Base-by-base conservation (phyloP, 2,888 invertebrate genomes). In the Lampropteryx suffumata region DNA sequence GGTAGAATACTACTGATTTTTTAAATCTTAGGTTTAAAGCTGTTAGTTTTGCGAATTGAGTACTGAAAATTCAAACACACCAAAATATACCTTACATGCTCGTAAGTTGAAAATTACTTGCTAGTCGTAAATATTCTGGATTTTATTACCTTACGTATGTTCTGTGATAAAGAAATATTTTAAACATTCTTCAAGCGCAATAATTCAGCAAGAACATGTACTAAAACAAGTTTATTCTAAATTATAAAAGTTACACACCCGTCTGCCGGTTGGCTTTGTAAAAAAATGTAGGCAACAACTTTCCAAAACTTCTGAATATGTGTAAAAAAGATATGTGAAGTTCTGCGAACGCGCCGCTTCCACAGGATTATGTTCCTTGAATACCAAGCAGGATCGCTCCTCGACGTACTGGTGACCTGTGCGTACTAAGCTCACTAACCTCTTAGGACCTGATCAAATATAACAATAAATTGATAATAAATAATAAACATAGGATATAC, bases 251-350 rank as follows among this genome's bases (percentile, higher is more conserved):
- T 59, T 57, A 43, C 51, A 9, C 5, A 85, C 85, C 50, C 85
- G 60, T 41, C 77, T 65, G 13, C 79, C 77, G 2, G 39, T 3
- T 1, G 59, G 24, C n/a, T 71, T 71, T 1, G 50, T 59, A 44
- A 61, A 82, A 42, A 73, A 77, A 1, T 42, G 52, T 1, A 76
- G 50, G 48, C 87, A 88, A 50, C 87, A 88, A 48, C 59, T 74
- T 51, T 87, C 87, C 2, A 84, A 56, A 0, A 79, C 85, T 21
- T 76, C 79, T 0, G 87, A 84, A 54, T 75, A 86, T 3, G 68
- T 76, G 55, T 76, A 88, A 51, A 71, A 82, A 2, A 88, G 67
- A 39, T 78, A 84, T 0, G 81, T 82, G 2, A 58, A 55, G 49
- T 79, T 79, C 1, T 9, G 45, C 9, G 8, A 36, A 1, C 33